Conservation (phyloP, 2,113 vertebrate species). For the Microcebus lehilahytsara region DNA sequence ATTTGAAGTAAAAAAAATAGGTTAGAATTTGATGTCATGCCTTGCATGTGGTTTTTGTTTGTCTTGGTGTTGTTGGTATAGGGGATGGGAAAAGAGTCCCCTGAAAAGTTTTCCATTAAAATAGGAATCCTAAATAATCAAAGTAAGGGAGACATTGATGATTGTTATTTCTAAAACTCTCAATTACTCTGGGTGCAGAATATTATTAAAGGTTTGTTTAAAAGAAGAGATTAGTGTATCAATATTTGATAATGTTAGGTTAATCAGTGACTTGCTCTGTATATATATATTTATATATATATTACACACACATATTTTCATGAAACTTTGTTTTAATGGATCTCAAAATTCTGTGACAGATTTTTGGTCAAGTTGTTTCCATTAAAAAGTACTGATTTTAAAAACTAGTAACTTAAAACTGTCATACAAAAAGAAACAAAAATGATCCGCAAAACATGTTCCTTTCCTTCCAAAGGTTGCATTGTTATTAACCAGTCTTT, state of each 20-base stretch:
- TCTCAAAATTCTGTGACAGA: no score
- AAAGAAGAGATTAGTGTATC: slow-evolving; percentile 61
- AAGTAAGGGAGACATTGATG: slow-evolving; percentile 50
- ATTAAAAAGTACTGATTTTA: no score
- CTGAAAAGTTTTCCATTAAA: slow-evolving; percentile 79
- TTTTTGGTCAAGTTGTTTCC: no score
- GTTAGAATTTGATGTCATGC: slow-evolving; percentile 65
- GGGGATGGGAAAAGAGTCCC: slow-evolving; percentile 60
- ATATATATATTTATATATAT: neutral
- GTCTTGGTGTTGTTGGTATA: slow-evolving; percentile 58
- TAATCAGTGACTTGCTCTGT: slow-evolving; percentile 27
- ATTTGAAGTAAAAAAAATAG: slow-evolving; percentile 77
- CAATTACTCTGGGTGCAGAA: slow-evolving; percentile 60
- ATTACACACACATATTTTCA: neutral
- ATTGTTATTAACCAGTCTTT: no score
- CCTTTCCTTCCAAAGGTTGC: no score
- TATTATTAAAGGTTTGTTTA: slow-evolving; percentile 49
- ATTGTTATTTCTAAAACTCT: slow-evolving; percentile 62
- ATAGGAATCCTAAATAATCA: slow-evolving; percentile 72
- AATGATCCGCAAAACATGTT: no score
- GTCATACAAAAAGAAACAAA: no score
- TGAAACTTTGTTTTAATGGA: no score
- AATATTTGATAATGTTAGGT: slow-evolving; percentile 36
- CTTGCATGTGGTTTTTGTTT: slow-evolving; percentile 73
- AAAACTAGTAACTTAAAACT: no score